Percentiles rank a stretch among this genome's conserved stretches.
phyloP scores from a whole-genome alignment of 2,113 vertebrate species.

The Tapirus terrestris region DNA sequence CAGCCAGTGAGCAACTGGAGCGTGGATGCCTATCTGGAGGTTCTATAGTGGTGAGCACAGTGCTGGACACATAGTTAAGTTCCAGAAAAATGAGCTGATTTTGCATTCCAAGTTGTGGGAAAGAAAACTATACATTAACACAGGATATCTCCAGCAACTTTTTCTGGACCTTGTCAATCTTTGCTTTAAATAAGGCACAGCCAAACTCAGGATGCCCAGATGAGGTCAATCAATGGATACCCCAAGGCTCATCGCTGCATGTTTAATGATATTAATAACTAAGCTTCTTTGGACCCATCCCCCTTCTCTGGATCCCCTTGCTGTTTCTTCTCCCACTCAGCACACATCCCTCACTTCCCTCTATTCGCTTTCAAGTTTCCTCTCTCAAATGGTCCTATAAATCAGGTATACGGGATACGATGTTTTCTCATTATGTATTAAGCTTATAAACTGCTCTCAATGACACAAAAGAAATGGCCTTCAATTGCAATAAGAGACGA shows the following conservation, averaged over 20 bases:
- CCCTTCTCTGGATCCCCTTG: no score
- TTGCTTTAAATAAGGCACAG: not conserved
- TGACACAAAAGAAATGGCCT: not conserved
- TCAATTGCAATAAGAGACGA: not conserved
- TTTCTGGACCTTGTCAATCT: not conserved
- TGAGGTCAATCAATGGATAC: not conserved
- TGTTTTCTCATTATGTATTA: not conserved
- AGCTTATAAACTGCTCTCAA: not conserved
- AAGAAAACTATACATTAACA: not conserved
- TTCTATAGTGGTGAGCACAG: not conserved
- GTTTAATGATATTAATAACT: accelerated
- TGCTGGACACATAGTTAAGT: not conserved
- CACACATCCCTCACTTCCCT: not conserved
- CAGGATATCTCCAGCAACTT: not conserved
- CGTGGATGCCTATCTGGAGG: not conserved
- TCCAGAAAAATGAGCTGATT: not conserved
- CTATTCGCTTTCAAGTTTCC: not conserved
- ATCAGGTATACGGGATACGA: not conserved
- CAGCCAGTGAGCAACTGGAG: not conserved
- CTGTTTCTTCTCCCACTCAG: not conserved
- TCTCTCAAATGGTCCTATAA: not conserved
- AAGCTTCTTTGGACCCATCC: no score
- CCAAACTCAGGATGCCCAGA: not conserved
- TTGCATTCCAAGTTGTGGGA: not conserved
- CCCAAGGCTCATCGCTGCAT: not conserved